phyloP scores from a whole-genome alignment of 2,113 vertebrate genomes.

The Atrichornis clamosus region DNA sequence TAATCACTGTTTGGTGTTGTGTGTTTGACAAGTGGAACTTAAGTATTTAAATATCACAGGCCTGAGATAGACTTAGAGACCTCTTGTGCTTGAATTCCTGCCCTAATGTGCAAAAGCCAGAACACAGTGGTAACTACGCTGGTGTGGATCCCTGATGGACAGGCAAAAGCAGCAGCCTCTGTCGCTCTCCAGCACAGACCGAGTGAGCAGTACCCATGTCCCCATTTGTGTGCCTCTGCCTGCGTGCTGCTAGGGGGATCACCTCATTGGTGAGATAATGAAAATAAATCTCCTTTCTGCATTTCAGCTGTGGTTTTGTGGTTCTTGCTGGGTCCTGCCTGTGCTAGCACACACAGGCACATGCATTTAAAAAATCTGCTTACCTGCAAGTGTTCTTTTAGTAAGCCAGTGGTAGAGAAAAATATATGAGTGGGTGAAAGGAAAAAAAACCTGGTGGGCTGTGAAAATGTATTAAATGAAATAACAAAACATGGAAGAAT shows the following conservation, averaged over 20 bases:
- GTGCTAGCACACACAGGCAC: background rate
- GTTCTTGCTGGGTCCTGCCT: background rate
- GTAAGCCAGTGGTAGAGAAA: background rate
- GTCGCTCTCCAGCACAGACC: background rate
- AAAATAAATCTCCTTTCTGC: background rate
- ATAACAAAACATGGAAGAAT: background rate
- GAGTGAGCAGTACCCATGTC: fast-evolving
- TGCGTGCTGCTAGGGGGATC: background rate
- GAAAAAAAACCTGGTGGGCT: background rate
- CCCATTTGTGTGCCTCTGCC: background rate
- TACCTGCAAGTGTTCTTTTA: background rate
- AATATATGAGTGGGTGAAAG: background rate
- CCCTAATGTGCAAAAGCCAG: background rate
- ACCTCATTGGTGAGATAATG: background rate
- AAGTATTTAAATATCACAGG: background rate
- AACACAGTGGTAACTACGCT: too few species aligned
- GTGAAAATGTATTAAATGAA: background rate
- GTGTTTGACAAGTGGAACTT: background rate
- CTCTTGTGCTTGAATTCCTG: background rate
- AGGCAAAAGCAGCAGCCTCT: background rate
- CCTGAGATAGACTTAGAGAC: background rate
- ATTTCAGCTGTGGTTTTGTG: background rate
- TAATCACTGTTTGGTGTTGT: background rate
- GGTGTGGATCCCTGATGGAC: background rate
- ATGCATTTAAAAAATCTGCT: background rate